Conservation (phyloP, 2,888 invertebrate species). For the Marronus borbonicus region DNA sequence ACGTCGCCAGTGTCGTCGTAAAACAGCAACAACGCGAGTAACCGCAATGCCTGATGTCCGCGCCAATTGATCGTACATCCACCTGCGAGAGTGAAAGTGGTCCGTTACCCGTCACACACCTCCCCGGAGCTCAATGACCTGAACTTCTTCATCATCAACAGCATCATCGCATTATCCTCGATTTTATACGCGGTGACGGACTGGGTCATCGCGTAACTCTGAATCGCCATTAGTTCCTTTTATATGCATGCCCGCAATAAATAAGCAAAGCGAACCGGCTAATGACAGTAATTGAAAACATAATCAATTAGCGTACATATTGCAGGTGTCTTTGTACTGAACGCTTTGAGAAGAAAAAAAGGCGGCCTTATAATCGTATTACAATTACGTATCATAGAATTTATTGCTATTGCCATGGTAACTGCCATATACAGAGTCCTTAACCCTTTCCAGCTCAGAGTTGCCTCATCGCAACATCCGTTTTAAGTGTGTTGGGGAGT, state of each 20-base stretch:
- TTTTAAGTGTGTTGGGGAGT: too few relatives aligned
- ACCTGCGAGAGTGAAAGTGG: constrained; percentile 60
- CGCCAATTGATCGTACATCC: constrained; percentile 56
- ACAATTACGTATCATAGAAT: too few relatives aligned
- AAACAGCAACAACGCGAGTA: constrained; percentile 21
- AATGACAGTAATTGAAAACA: too few relatives aligned
- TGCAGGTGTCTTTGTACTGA: too few relatives aligned
- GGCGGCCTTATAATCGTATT: too few relatives aligned
- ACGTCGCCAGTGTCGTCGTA: background rate
- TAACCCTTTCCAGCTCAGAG: too few relatives aligned
- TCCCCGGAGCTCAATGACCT: constrained; percentile 56
- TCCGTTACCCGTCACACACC: constrained; percentile 59
- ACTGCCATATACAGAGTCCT: too few relatives aligned
- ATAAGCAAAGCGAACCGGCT: too few relatives aligned
- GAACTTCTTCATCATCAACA: constrained; percentile 45
- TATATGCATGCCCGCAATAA: background rate
- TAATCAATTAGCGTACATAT: too few relatives aligned
- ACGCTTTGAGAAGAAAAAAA: too few relatives aligned
- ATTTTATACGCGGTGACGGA: constrained; percentile 38
- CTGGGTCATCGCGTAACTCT: constrained; percentile 10
- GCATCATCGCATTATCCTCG: constrained; percentile 38
- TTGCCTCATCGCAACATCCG: too few relatives aligned
- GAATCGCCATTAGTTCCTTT: background rate
- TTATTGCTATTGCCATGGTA: too few relatives aligned
- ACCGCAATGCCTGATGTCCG: constrained; percentile 30